Evolutionary conservation across 2,113 vertebrate genomes (phyloP).

Genomic region (Podarcis cretensis): DNA sequence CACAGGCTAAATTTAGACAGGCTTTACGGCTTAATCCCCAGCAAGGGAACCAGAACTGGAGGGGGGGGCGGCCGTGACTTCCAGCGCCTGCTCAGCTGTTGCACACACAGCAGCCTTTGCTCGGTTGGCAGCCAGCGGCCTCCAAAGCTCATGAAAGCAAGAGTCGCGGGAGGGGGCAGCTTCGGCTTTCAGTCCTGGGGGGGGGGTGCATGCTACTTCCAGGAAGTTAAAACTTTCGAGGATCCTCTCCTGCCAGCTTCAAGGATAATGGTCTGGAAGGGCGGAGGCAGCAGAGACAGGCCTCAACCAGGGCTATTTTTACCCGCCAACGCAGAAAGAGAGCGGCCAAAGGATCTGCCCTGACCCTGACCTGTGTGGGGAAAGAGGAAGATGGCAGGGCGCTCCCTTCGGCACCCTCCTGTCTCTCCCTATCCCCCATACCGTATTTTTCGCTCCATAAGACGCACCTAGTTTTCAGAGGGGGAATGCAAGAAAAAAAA

Average conservation of each 20-base stretch:
- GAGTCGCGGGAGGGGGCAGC: fast-evolving
- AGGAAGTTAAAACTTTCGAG: fast-evolving
- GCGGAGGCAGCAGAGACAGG: neutral
- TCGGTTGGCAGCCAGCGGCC: fast-evolving
- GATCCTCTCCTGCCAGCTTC: neutral
- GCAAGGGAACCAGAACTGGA: constrained; percentile 25
- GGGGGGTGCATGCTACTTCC: neutral
- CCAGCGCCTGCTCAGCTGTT: constrained; percentile 36
- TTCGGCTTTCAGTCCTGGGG: fast-evolving
- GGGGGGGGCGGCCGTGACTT: neutral
- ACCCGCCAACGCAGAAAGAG: neutral
- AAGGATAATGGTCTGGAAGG: neutral
- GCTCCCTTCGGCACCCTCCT: neutral
- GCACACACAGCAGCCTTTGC: neutral
- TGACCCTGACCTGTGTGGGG: neutral
- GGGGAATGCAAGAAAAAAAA: no score
- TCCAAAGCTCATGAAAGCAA: fast-evolving
- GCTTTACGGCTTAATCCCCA: neutral
- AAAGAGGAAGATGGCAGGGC: neutral
- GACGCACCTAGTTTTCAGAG: no score
- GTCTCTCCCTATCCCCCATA: no score
- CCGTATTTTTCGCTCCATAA: no score
- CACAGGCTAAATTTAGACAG: constrained; percentile 45
- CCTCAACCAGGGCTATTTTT: neutral
- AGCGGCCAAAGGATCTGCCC: neutral